phyloP scores from a whole-genome alignment of 2,888 invertebrate species.

The Salticus scenicus region DNA sequence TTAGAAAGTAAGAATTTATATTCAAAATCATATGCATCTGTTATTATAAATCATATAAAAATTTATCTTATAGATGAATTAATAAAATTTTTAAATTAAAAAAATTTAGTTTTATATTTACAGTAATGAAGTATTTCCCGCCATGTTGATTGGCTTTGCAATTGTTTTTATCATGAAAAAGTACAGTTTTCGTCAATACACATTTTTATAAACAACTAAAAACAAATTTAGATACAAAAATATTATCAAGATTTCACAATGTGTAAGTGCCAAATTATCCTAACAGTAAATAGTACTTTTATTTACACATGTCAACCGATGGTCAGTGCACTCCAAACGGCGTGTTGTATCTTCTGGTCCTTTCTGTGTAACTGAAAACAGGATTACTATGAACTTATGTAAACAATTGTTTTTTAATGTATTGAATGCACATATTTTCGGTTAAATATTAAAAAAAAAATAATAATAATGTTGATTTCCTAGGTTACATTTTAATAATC shows the following conservation, averaged over 20 bases:
- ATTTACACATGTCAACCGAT: constrained; percentile 50
- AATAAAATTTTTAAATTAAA: background rate
- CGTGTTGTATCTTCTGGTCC: constrained; percentile 38
- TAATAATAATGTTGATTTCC: too few species aligned
- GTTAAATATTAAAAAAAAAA: too few species aligned
- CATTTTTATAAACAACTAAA: background rate
- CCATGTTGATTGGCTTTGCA: constrained; percentile 60
- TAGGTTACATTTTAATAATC: too few species aligned
- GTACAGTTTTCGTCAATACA: constrained; percentile 17
- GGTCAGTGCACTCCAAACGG: constrained; percentile 57
- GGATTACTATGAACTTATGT: background rate
- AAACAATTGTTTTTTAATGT: background rate
- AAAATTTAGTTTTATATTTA: constrained; percentile 46
- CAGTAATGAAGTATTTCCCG: constrained; percentile 60
- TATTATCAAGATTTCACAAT: constrained; percentile 24
- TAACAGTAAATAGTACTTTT: constrained; percentile 1
- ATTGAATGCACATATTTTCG: background rate
- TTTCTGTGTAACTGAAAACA: constrained; percentile 1
- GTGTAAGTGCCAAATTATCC: constrained; percentile 30
- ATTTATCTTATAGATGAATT: background rate
- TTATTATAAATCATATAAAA: background rate
- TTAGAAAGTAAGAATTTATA: background rate
- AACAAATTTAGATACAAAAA: background rate
- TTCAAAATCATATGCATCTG: background rate
- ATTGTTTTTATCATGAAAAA: constrained; percentile 60